These are phyloP conservation scores for Zaprionus davidi DNA, from an alignment of 1,140 invertebrate species.

Conservation along the genomic window DNA sequence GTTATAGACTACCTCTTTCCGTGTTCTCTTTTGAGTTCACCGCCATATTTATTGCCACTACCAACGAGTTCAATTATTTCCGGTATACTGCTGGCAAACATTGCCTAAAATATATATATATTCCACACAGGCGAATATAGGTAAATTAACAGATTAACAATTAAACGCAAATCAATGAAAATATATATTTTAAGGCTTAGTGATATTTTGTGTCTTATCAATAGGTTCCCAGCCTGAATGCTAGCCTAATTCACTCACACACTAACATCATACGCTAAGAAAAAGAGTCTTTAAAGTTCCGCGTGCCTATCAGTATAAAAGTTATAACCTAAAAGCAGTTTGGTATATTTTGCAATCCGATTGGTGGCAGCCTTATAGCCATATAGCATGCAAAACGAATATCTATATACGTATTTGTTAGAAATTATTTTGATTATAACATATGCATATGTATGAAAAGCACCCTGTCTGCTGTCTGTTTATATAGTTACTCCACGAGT, in stretches of 20 bases:
- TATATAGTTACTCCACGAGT: slow-evolving; percentile 25
- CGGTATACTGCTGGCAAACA: slow-evolving; percentile 99
- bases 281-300: slow-evolving; percentile 9
- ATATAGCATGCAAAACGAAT: slow-evolving; percentile 73
- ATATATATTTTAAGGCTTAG: slow-evolving; percentile 14
- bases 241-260: slow-evolving; percentile 1
- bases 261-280: background rate
- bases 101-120: slow-evolving; percentile 90
- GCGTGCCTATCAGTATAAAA: slow-evolving; percentile 16
- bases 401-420: slow-evolving; percentile 8
- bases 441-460: slow-evolving; percentile 10
- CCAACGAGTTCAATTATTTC: slow-evolving; percentile 99
- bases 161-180: slow-evolving; percentile 7
- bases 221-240: slow-evolving; percentile 15
- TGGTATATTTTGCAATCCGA: slow-evolving; percentile 22
- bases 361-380: slow-evolving; percentile 76
- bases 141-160: slow-evolving; percentile 54
- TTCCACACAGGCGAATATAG: slow-evolving; percentile 67
- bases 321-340: slow-evolving; percentile 60
- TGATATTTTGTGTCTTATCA: slow-evolving; percentile 45
- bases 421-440: slow-evolving; percentile 1
- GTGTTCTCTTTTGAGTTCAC: slow-evolving; percentile 98
- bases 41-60: slow-evolving; percentile 98
- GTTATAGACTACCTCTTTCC: slow-evolving; percentile 94
- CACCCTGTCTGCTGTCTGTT: slow-evolving; percentile 15